A percentile compares a stretch with the other conserved stretches of the same genome.
Evolutionary conservation across 1,140 invertebrate genomes (phyloP).

Genomic region (Aporrectodea caliginosa): DNA sequence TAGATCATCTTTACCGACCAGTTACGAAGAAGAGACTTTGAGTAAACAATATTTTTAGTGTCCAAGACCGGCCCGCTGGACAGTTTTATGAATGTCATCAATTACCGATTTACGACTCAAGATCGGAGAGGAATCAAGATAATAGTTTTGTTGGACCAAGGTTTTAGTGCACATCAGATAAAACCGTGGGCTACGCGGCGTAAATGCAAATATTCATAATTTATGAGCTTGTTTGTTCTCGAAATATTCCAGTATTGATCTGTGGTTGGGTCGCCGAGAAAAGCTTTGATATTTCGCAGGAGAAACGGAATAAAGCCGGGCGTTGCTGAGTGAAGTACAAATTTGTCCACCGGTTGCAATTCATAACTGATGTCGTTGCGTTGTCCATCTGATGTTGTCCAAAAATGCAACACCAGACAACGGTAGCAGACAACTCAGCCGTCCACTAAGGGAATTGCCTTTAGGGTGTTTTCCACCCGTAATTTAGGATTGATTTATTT

Average conservation of each 20-base stretch:
- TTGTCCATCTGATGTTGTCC: too few relatives aligned
- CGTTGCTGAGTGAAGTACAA: background rate
- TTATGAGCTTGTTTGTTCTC: background rate
- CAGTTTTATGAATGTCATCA: background rate
- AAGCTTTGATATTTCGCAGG: background rate
- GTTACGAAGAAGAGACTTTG: background rate
- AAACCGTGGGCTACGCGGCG: background rate
- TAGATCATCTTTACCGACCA: background rate
- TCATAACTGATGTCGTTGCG: too few relatives aligned
- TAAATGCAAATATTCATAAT: constrained; percentile 1
- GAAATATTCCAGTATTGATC: background rate
- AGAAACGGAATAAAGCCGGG: too few relatives aligned
- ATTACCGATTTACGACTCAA: background rate
- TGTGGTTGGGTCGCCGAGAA: too few relatives aligned
- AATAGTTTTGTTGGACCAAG: constrained; percentile 3
- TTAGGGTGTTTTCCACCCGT: too few relatives aligned
- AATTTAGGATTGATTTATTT: too few relatives aligned
- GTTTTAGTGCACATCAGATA: background rate
- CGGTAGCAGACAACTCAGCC: too few relatives aligned
- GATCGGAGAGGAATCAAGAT: background rate
- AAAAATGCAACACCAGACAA: too few relatives aligned
- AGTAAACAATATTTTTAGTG: background rate
- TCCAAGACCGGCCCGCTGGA: background rate
- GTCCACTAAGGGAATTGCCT: too few relatives aligned
- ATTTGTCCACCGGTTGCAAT: background rate